A percentile compares a stretch with the other conserved stretches of the same genome.
phyloP scores from a whole-genome alignment of 23 tunicate species.

The Clavelina lepadiformis region DNA sequence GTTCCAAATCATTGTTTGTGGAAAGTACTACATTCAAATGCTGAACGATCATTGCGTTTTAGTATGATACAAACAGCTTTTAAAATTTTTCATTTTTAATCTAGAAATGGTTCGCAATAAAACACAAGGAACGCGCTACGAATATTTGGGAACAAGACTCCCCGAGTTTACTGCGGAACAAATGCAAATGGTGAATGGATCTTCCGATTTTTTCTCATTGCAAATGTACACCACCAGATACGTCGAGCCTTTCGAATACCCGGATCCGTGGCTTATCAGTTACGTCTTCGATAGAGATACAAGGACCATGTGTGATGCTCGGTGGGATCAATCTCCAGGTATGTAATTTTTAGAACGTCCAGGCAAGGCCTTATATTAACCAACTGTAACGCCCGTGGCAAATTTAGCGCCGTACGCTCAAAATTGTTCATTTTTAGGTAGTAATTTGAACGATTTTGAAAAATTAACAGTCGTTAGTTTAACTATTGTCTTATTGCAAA shows the following conservation, averaged over 20 bases:
- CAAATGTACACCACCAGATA: slow-evolving; percentile 55
- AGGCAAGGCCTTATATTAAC: no score
- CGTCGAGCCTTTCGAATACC: slow-evolving; percentile 1
- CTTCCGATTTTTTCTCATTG: slow-evolving; percentile 54
- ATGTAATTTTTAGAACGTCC: no score
- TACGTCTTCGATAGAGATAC: slow-evolving; percentile 28
- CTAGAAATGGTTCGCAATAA: slow-evolving; percentile 8
- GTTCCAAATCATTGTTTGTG: no score
- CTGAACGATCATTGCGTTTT: no score
- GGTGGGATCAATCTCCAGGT: slow-evolving; percentile 61
- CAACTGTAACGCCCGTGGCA: no score
- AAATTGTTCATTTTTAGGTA: no score
- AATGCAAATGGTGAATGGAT: slow-evolving; percentile 32
- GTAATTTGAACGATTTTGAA: background rate
- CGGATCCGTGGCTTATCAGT: background rate
- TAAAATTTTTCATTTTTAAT: background rate
- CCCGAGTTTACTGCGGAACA: slow-evolving; percentile 62
- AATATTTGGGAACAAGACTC: slow-evolving; percentile 19
- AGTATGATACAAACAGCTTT: no score
- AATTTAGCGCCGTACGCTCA: background rate
- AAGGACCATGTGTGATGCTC: slow-evolving; percentile 17
- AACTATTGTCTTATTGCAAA: no score
- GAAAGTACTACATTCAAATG: no score
- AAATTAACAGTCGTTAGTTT: no score
- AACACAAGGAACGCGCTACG: background rate